phyloP scores from a whole-genome alignment of 2,888 invertebrate genomes.

The Eledona agricola region DNA sequence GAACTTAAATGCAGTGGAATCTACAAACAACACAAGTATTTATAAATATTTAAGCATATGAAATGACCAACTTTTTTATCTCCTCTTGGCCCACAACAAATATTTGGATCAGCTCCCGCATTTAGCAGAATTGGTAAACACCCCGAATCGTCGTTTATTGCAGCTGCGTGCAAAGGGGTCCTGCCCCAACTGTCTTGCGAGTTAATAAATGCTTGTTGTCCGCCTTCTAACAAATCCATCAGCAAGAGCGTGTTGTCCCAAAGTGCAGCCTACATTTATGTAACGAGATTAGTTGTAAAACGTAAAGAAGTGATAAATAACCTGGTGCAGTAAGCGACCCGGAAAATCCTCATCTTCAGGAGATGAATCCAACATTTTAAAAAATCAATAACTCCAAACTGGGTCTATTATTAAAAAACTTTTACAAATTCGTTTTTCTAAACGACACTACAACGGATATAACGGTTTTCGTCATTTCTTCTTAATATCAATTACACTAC shows the following conservation, averaged over 20 bases:
- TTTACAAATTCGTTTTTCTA: no score
- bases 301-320: conserved; percentile 52
- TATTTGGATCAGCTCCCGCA: conserved; percentile 77
- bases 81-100: conserved; percentile 72
- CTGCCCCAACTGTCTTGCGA: conserved; percentile 79
- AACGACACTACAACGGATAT: no score
- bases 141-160: conserved; percentile 77
- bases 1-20: conserved; percentile 84
- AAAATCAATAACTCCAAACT: conserved; percentile 29
- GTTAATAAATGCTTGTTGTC: conserved; percentile 70
- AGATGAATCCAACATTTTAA: conserved; percentile 71
- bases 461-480: no score
- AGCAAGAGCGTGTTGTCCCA: conserved; percentile 90
- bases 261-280: conserved; percentile 72
- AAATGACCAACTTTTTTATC: conserved; percentile 68
- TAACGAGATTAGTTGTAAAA: conserved; percentile 9
- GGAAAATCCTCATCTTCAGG: conserved; percentile 84
- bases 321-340: conserved; percentile 80
- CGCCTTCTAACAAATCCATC: conserved; percentile 80
- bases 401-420: no score
- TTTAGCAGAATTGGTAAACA: conserved; percentile 78
- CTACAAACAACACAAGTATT: conserved; percentile 61
- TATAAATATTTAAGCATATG: neutral
- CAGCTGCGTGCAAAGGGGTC: conserved; percentile 84
- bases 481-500: no score